Evolutionary conservation across 2,113 vertebrate species (phyloP), one percentile per base, ranked within the genome.

Genomic region (Trichechus manatus): DNA sequence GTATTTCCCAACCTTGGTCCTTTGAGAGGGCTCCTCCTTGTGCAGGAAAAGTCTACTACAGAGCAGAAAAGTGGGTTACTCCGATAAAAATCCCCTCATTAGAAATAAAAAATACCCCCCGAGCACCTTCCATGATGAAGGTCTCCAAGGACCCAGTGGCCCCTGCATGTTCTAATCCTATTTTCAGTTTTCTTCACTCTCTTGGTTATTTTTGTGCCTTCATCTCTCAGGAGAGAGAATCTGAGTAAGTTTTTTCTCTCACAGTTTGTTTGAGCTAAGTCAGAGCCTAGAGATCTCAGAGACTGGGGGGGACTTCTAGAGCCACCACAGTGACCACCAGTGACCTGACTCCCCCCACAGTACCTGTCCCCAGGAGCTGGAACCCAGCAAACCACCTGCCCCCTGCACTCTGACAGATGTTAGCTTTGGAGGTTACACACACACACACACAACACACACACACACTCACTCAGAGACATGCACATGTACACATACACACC

Each of bases 191-290:
- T 78, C 33, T 88, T 14, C 39, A 6, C 20, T 82, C 44, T 81
- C 31, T 87, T 81, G 13, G 6, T 75, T 25, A 50, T 39, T 77
- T 31, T 27, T 59, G 23, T 81, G 56, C 11, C 70, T 77, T 91
- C 63, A 29, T 86, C 63, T 80, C 56, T 42, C 2, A 25, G 68
- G n/a, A 75, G 9, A 42, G 9, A 90, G 70, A 86, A 39, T 47
- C 80, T 70, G 33, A 72, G 23, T 50, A 53, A 36, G 6, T 75
- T 89, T 44, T 95, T 82, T 31, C 68, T 61, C 84, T 36, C 39
- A 1, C 31, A 77, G 64, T 74, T 84, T 84, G 61, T 93, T 88
- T n/a, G 29, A 9, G 33, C 80, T 92, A 72, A 89, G 93, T 75
- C 72, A 75, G 56, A 91, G 44, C 44, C 81, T 42, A 42, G 50